Evolutionary conservation across 2,888 invertebrate species (phyloP).

Genomic region (Agrilus cyanescens): DNA sequence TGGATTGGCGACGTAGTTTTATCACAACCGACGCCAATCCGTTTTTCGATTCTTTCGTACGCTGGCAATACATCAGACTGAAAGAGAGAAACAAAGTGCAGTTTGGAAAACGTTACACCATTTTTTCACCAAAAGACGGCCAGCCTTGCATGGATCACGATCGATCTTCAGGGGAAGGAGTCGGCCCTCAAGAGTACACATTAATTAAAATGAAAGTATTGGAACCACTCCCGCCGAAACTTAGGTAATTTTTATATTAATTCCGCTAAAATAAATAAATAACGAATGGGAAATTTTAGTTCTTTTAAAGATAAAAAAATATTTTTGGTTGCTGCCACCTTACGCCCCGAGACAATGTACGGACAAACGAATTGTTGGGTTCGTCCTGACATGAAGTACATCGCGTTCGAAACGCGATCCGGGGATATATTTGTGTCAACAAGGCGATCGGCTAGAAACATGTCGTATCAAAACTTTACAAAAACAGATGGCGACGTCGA

Average conservation of each 20-base stretch:
- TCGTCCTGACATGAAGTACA: slow-evolving; percentile 87
- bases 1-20: slow-evolving; percentile 97
- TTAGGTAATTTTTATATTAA: slow-evolving; percentile 43
- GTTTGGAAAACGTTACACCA: slow-evolving; percentile 94
- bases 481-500: slow-evolving; percentile 65
- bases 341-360: slow-evolving; percentile 99
- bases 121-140: slow-evolving; percentile 90
- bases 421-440: slow-evolving; percentile 82
- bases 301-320: slow-evolving; percentile 44
- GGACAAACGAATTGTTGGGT: slow-evolving; percentile 99
- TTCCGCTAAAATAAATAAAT: background rate
- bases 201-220: slow-evolving; percentile 84
- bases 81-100: slow-evolving; percentile 80
- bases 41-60: slow-evolving; percentile 93
- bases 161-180: slow-evolving; percentile 89
- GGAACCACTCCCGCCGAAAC: slow-evolving; percentile 56
- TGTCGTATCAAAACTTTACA: slow-evolving; percentile 91
- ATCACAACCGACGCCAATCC: slow-evolving; percentile 97
- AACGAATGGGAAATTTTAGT: slow-evolving; percentile 32
- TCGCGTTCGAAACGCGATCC: slow-evolving; percentile 65
- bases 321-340: slow-evolving; percentile 90
- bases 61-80: slow-evolving; percentile 89
- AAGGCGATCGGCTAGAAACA: slow-evolving; percentile 79
- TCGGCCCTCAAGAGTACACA: slow-evolving; percentile 96
- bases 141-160: slow-evolving; percentile 99